phyloP scores from a whole-genome alignment of 2,797 vertebrate species.

The Telmatherina bonti region DNA sequence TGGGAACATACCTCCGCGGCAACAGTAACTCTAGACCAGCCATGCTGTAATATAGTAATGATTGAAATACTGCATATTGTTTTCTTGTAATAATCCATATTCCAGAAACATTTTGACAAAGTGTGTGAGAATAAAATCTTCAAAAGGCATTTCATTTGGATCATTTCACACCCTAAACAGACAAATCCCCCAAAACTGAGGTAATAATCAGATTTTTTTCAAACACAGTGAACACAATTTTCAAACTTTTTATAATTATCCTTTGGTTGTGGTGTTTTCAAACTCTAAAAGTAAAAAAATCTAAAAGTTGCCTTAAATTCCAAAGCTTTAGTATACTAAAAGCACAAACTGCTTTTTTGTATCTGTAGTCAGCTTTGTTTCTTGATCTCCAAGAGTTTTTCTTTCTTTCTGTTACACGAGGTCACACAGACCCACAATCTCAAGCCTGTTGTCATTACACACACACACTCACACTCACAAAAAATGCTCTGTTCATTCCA shows the following conservation, averaged over 20 bases:
- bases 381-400: slow-evolving; percentile 6
- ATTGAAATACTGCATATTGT: slow-evolving; percentile 36
- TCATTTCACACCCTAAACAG: neutral
- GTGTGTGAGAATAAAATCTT: neutral
- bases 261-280: too few species aligned
- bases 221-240: neutral
- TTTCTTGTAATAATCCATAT: slow-evolving; percentile 25
- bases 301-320: neutral
- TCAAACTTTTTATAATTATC: too few species aligned
- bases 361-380: neutral
- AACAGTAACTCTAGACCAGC: slow-evolving; percentile 83
- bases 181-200: neutral
- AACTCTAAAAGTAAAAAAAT: too few species aligned
- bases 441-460: neutral
- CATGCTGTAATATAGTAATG: slow-evolving; percentile 80
- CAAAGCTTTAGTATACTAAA: neutral
- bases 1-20: slow-evolving; percentile 82
- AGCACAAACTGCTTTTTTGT: neutral
- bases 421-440: slow-evolving; percentile 5
- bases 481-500: slow-evolving; percentile 22
- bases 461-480: slow-evolving; percentile 7
- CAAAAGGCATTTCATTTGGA: neutral
- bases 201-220: too few species aligned
- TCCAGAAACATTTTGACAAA: slow-evolving; percentile 11
- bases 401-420: neutral